Conservation (phyloP, 2,888 invertebrate genomes). For the Coleophora deauratella region DNA sequence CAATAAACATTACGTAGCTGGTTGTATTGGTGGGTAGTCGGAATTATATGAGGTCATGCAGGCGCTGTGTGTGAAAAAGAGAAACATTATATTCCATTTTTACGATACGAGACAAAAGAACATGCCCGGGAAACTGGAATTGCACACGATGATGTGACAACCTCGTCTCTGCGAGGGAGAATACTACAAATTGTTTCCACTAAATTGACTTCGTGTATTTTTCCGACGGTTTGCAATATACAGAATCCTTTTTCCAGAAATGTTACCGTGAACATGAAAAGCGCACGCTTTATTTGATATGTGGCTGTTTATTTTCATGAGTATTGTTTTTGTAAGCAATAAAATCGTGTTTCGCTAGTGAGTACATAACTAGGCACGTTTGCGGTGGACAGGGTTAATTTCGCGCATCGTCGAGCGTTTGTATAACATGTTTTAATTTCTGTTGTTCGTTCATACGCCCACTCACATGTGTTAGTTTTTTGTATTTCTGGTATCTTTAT, state of each 20-base stretch:
- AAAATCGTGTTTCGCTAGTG: constrained; percentile 10
- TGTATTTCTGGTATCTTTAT: no score
- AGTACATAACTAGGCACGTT: constrained; percentile 5
- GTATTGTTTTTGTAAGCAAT: constrained; percentile 15
- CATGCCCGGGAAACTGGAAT: constrained; percentile 19
- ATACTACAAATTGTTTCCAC: constrained; percentile 29
- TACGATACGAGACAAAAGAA: constrained; percentile 4
- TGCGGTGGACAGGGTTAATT: constrained; percentile 7
- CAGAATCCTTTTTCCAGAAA: constrained; percentile 14
- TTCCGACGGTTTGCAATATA: constrained; percentile 13
- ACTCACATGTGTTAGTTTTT: no score
- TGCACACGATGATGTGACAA: constrained; percentile 28
- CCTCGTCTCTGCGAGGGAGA: constrained; percentile 18
- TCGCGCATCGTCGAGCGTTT: constrained; percentile 6
- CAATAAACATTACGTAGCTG: no score
- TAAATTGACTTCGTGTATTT: constrained; percentile 26
- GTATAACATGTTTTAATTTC: constrained; percentile 1
- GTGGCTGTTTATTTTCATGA: constrained; percentile 9
- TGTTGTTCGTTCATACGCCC: neutral
- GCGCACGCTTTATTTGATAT: no score
- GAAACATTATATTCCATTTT: no score
- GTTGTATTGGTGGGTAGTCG: no score
- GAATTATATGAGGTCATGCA: no score
- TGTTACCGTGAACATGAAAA: no score
- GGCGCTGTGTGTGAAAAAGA: no score